A percentile compares a stretch with the other conserved stretches of the same genome.
These are phyloP conservation scores for Drosophila testacea DNA, from an alignment of 2,888 invertebrate genomes.

Conservation along the genomic window DNA sequence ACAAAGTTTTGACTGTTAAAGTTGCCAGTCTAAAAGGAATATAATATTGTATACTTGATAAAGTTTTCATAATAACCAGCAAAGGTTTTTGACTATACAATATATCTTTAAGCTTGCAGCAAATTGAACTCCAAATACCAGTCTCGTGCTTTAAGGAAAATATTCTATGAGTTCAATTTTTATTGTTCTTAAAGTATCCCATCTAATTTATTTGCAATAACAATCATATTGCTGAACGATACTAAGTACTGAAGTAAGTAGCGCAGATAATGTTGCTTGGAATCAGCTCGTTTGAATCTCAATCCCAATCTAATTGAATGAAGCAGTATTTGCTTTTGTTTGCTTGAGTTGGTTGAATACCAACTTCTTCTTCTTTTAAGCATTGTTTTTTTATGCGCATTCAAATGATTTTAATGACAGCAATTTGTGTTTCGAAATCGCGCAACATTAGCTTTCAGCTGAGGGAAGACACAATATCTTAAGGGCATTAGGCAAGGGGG, in stretches of 20 bases:
- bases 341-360: neutral
- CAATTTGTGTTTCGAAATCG: constrained; percentile 79
- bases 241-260: constrained; percentile 19
- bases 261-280: constrained; percentile 35
- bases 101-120: too few species aligned
- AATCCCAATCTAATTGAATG: constrained; percentile 53
- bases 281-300: constrained; percentile 27
- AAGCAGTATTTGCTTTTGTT: constrained; percentile 33
- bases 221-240: constrained; percentile 8
- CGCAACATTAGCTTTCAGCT: constrained; percentile 75
- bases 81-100: too few species aligned
- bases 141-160: too few species aligned
- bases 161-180: neutral
- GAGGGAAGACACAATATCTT: constrained; percentile 26
- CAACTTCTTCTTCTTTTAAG: constrained; percentile 23
- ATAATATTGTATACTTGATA: too few species aligned
- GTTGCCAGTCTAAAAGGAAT: too few species aligned
- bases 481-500: constrained; percentile 1
- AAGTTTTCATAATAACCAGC: too few species aligned
- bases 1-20: too few species aligned
- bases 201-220: constrained; percentile 4
- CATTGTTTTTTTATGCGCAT: constrained; percentile 66
- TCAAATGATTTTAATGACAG: constrained; percentile 81
- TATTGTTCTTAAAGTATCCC: neutral
- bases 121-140: too few species aligned